phyloP scores from a whole-genome alignment of 2,113 vertebrate species.

The Myiozetetes cayanensis region DNA sequence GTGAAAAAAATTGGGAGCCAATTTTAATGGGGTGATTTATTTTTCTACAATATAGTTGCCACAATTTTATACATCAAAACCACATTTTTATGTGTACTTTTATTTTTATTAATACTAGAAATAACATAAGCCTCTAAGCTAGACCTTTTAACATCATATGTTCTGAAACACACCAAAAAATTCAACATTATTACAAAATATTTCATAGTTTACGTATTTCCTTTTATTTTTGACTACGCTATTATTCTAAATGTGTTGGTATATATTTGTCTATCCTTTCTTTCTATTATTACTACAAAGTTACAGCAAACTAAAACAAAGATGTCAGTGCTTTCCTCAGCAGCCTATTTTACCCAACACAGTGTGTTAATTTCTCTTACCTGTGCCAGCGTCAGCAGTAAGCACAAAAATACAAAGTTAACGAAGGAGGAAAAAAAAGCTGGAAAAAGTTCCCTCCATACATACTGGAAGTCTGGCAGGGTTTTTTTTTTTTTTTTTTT shows the following conservation, averaged over 20 bases:
- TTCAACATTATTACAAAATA: not conserved
- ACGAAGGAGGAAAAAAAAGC: not conserved
- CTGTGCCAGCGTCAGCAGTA: not conserved
- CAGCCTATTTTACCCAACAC: not conserved
- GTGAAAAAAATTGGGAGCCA: not conserved
- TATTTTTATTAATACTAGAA: not conserved
- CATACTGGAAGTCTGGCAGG: not conserved
- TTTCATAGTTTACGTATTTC: not conserved
- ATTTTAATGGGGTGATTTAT: not conserved
- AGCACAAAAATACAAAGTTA: not conserved
- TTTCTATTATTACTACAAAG: not conserved
- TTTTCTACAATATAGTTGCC: not conserved
- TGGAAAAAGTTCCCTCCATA: not conserved
- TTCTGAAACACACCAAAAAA: not conserved
- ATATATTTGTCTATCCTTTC: not conserved
- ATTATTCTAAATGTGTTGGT: not conserved
- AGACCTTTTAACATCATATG: not conserved
- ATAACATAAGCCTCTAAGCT: not conserved
- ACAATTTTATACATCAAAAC: not conserved
- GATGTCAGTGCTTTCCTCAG: not conserved
- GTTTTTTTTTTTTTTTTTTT: rapidly evolving
- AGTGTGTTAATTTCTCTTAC: not conserved
- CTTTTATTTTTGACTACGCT: not conserved
- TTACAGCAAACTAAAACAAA: not conserved
- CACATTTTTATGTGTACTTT: not conserved